These are phyloP conservation scores for Pipa parva DNA, from an alignment of 2,113 vertebrate species.

Conservation along the genomic window DNA sequence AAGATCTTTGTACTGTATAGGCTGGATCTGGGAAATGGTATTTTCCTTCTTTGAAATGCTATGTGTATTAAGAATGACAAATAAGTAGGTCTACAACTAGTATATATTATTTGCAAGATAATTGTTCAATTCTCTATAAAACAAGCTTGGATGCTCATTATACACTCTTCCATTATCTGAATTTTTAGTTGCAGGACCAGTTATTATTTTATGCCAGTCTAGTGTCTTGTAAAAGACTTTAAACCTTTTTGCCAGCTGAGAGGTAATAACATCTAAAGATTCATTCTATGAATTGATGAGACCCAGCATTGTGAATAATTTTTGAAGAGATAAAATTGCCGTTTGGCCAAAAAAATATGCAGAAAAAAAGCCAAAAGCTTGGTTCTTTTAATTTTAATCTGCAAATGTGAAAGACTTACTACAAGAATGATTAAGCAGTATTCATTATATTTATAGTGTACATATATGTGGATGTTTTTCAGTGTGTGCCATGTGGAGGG, in stretches of 20 bases:
- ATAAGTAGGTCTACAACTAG: too few species aligned
- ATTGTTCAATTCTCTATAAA: not conserved
- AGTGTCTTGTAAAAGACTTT: not conserved
- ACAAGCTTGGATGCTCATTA: not conserved
- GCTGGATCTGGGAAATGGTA: too few species aligned
- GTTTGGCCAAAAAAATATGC: not conserved
- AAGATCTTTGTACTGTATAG: too few species aligned
- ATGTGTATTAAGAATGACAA: too few species aligned
- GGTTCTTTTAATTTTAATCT: not conserved
- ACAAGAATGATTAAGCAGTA: too few species aligned
- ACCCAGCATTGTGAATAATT: constrained; percentile 2
- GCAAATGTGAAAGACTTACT: not conserved
- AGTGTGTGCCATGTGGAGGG: too few species aligned
- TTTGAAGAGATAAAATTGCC: not conserved
- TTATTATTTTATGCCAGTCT: not conserved
- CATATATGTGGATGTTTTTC: too few species aligned
- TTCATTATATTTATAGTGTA: too few species aligned
- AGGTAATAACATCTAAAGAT: constrained; percentile 5
- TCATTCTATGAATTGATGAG: constrained; percentile 9
- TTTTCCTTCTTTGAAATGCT: too few species aligned
- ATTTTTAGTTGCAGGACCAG: not conserved
- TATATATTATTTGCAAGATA: not conserved
- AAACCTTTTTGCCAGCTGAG: not conserved
- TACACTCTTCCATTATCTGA: not conserved
- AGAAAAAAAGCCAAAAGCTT: not conserved